phyloP scores from a whole-genome alignment of 2,797 vertebrate species.

The Phataginus tricuspis region DNA sequence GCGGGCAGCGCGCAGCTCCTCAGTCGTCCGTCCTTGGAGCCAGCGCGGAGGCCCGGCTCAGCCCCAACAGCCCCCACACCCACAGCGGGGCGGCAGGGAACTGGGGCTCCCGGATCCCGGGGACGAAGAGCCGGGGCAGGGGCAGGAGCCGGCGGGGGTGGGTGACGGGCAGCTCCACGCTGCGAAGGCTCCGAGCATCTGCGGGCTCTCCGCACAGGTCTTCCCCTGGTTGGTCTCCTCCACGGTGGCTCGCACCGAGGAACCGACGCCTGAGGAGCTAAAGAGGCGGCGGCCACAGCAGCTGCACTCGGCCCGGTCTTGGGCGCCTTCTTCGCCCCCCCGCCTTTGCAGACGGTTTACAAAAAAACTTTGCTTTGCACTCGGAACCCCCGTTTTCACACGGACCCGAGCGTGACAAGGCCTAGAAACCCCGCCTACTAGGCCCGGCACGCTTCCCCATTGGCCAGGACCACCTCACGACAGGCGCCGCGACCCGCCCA shows the following conservation, averaged over 20 bases:
- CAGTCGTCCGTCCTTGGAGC: not conserved
- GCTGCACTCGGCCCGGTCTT: slow-evolving; percentile 71
- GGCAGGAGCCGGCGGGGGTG: not conserved
- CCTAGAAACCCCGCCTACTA: slow-evolving; percentile 68
- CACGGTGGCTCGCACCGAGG: not conserved
- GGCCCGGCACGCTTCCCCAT: slow-evolving; percentile 59
- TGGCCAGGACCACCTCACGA: slow-evolving; percentile 71
- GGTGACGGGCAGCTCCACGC: slow-evolving; percentile 14
- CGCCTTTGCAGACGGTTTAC: slow-evolving; percentile 94
- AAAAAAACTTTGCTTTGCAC: slow-evolving; percentile 99
- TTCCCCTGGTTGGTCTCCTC: not conserved
- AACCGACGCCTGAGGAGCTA: slow-evolving; percentile 37
- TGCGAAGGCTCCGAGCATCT: slow-evolving; percentile 46
- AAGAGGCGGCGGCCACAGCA: slow-evolving; percentile 52
- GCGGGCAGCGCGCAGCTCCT: slow-evolving; percentile 11
- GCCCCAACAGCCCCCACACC: slow-evolving; percentile 23
- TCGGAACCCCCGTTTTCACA: slow-evolving; percentile 91
- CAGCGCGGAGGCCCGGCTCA: slow-evolving; percentile 49
- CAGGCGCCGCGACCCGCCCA: slow-evolving; percentile 61
- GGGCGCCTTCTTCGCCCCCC: slow-evolving; percentile 79
- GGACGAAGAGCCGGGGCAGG: slow-evolving; percentile 29
- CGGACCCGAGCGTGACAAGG: slow-evolving; percentile 80
- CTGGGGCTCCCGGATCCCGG: not conserved
- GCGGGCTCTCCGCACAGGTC: not conserved
- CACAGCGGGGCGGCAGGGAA: not conserved